Evolutionary conservation across 2,113 vertebrate genomes (phyloP).

Genomic region (Cottus gobio): DNA sequence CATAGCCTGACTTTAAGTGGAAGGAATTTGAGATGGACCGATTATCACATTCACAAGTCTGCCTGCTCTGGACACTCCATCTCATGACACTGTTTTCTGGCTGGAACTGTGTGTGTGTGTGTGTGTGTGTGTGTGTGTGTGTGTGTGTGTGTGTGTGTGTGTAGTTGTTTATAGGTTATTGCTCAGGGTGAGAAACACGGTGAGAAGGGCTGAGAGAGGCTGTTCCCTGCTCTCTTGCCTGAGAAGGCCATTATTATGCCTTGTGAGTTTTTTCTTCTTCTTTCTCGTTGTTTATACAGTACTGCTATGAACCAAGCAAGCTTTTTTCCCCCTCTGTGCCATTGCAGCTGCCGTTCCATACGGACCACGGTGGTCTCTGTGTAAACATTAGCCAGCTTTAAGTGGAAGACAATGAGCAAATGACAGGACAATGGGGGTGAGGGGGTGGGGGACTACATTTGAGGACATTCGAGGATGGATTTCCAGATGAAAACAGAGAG

Average conservation of each 20-base stretch:
- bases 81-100: conserved; percentile 69
- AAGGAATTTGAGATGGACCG: conserved; percentile 79
- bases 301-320: conserved; percentile 56
- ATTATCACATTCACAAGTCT: conserved; percentile 72
- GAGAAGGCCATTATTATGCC: conserved; percentile 57
- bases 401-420: conserved; percentile 80
- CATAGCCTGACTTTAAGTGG: conserved; percentile 72
- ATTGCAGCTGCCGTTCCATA: conserved; percentile 74
- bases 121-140: conserved; percentile 7
- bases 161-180: conserved; percentile 67
- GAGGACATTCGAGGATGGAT: conserved; percentile 76
- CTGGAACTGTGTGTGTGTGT: conserved; percentile 22
- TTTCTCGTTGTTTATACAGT: conserved; percentile 70
- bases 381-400: conserved; percentile 74
- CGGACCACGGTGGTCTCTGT: conserved; percentile 75
- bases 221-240: conserved; percentile 45
- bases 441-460: conserved; percentile 37
- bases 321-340: conserved; percentile 57
- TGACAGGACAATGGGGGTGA: conserved; percentile 44
- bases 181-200: conserved; percentile 58
- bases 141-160: conserved; percentile 17
- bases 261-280: conserved; percentile 17
- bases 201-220: conserved; percentile 46
- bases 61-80: conserved; percentile 63
- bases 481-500: conserved; percentile 71